Conservation (phyloP, 2,113 vertebrate genomes). For the Gadus macrocephalus region DNA sequence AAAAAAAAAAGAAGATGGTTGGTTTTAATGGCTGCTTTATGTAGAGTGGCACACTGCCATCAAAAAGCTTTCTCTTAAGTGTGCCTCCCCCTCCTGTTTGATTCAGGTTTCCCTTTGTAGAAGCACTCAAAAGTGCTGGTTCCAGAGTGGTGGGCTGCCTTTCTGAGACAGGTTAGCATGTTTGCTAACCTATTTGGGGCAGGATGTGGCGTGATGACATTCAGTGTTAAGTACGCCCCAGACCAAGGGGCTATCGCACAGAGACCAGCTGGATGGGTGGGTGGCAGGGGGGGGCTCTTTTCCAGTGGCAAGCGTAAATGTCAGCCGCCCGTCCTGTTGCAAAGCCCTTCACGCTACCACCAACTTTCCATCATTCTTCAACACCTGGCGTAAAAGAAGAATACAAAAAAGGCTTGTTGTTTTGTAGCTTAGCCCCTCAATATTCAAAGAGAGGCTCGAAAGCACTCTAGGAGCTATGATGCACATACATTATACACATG, state of each 20-base stretch:
- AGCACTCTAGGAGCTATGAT: no score
- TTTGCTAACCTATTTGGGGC: constrained; percentile 54
- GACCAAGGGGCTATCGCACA: constrained; percentile 27
- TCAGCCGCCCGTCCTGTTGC: constrained; percentile 32
- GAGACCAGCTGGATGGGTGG: constrained; percentile 9
- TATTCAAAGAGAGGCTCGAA: no score
- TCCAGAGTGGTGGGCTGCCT: constrained; percentile 53
- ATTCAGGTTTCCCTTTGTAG: constrained; percentile 35
- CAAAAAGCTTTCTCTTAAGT: constrained; percentile 40
- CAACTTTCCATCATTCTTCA: no score
- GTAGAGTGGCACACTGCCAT: constrained; percentile 19
- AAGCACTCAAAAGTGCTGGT: constrained; percentile 53
- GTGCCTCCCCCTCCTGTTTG: constrained; percentile 39
- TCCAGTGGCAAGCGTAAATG: constrained; percentile 50
- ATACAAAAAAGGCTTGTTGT: not conserved
- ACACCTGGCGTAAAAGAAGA: no score
- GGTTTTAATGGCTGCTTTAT: not conserved
- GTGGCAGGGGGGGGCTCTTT: constrained; percentile 1
- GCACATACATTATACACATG: no score
- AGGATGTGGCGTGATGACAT: constrained; percentile 64
- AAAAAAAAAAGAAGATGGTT: not conserved
- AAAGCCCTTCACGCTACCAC: not conserved
- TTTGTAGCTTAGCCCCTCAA: not conserved
- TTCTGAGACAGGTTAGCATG: not conserved
- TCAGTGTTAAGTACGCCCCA: constrained; percentile 50